Base-by-base conservation (phyloP, 2,888 invertebrate species). In the Pristionchus japonicus region DNA sequence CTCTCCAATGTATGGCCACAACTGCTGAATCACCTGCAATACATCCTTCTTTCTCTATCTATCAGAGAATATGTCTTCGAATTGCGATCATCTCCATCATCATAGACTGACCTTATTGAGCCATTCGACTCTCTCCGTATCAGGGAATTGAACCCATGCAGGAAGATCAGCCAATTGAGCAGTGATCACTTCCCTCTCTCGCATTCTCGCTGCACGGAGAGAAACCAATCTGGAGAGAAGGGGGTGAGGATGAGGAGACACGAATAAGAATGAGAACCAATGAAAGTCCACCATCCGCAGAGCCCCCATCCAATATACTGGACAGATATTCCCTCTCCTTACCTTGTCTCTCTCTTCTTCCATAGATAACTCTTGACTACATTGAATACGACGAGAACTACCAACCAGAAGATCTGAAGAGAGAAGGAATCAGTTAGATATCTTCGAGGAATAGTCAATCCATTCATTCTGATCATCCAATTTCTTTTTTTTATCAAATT, bases 1-100 rank as follows among this genome's bases (percentile, higher is more conserved):
- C 91, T 97, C 97, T 94, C 98, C 98, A 89, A 99, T 97, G 95
- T 97, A 97, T 4, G 99, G 99, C 99, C 99, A 99, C 80, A 95
- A 74, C 89, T 94, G 95, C 52, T 91, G 91, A 9, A 94, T 91
- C n/a, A 93, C 91, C 93, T 92, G 74, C 89, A 77, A 43, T 4
- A 11, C 34, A 70, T 23, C 11, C n/a, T 77, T n/a, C 40, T 7
- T 7, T 3, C 43, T 43, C 43, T 2, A n/a, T 37, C 20, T 27
- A 70, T n/a, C 70, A 17, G 13, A 34, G 7, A 15, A 37, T 70
- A 37, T n/a, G n/a, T n/a, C n/a, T n/a, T n/a, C n/a, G n/a, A n/a
- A n/a, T n/a, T n/a, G n/a, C n/a, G n/a, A n/a, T n/a, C n/a, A n/a
- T n/a, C n/a, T n/a, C n/a, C n/a, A n/a, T n/a, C n/a, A n/a, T n/a